Conservation (phyloP, 2,888 invertebrate species). For the Imbricaverruca yamaguchii region DNA sequence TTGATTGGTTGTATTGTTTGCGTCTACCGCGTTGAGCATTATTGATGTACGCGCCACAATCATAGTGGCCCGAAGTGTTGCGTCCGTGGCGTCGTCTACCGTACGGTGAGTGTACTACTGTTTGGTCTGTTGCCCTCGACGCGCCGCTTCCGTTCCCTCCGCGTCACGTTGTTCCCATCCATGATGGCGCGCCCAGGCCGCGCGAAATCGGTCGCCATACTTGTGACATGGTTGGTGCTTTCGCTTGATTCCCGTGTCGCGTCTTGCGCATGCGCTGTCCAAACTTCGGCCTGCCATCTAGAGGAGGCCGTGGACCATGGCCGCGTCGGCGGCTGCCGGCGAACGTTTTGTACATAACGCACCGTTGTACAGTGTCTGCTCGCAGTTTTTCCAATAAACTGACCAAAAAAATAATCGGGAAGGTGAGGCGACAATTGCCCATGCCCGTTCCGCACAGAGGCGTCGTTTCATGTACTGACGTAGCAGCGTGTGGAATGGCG, state of each 20-base stretch:
- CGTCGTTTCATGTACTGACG: too few species aligned
- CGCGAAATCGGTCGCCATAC: background rate
- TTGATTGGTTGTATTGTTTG: constrained; percentile 11
- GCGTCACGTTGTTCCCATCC: background rate
- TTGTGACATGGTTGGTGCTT: background rate
- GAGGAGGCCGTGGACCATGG: background rate
- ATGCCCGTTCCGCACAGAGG: too few species aligned
- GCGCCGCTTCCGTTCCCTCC: too few species aligned
- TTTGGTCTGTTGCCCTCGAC: background rate
- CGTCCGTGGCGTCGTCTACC: background rate
- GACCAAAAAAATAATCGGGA: background rate
- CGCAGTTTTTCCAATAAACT: background rate
- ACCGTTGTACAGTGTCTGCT: background rate
- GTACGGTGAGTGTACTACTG: background rate
- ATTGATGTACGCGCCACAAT: background rate
- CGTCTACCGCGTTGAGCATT: background rate
- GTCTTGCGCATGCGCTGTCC: background rate
- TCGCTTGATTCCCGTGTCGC: background rate
- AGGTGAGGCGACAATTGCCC: too few species aligned
- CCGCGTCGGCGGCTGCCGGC: background rate
- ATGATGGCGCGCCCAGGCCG: background rate
- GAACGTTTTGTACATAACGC: constrained; percentile 1
- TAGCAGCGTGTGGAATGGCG: too few species aligned
- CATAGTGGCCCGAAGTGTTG: background rate
- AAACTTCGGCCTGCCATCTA: background rate